Base-by-base conservation (phyloP, 2,113 vertebrate species). In the Dicentrarchus labrax region DNA sequence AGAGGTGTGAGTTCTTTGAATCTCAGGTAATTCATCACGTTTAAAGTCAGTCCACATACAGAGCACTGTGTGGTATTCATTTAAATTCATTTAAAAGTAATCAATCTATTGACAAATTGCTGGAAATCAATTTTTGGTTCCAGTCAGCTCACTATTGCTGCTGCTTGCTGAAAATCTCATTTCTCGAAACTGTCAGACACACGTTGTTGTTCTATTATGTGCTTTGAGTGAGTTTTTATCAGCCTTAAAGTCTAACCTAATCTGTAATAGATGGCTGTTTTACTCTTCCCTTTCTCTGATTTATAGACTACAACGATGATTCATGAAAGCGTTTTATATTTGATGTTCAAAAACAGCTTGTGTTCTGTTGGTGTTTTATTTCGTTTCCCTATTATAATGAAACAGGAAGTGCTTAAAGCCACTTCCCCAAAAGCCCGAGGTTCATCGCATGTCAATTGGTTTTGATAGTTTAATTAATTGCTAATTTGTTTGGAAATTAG, bases 101-200 rank as follows among this genome's bases (percentile, higher is more conserved):
- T 85, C 70, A 82, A 15, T 83, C 36, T 41, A 83, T 85, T 77
- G 82, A 85, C 38, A 47, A 54, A 73, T 56, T 11, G 30, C 60
- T 45, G n/a, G 22, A 65, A 72, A 78, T 87, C 60, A 57, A 17
- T 64, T 54, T 48, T 30, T 2, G 4, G 38, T 4, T 56, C 6
- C 8, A 21, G 51, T 72, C 62, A 38, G 53, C 64, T 74, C 50
- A 54, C 47, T 41, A 19, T 2, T 39, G 53, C 56, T 4, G 53
- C 62, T 21, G 30, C 39, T 39, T 61, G 50, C 62, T 61, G 72
- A 54, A 76, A 67, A 45, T 10, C 22, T 61, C 13, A 39, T 62
- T 62, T 54, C 56, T 53, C 0, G 1, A 78, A 56, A 38, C 30
- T 22, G 76, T 72, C 67, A 61, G 43, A 16, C 8, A 6, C 3